Base-by-base conservation (phyloP, 2,113 vertebrate species). In the Vulpes vulpes region DNA sequence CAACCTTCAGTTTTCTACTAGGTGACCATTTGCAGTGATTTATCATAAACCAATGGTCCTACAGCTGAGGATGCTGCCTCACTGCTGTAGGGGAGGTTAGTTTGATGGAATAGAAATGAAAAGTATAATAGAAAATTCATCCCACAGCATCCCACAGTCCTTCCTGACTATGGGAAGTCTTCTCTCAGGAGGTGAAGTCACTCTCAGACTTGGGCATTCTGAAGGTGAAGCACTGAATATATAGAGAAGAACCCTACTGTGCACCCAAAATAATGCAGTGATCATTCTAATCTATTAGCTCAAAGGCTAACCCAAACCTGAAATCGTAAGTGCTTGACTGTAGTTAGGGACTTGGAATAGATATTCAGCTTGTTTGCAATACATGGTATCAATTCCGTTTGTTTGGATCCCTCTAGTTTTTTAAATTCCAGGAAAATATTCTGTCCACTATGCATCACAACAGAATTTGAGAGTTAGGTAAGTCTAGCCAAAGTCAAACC, bases 31-130 rank as follows among this genome's bases (percentile, higher is more conserved):
- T 74, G 17, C n/a, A 38, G 27, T 51, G 25, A 93, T 82, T 83
- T 87, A 83, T 95, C 62, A 92, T 90, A 81, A 94, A 81, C 35
- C 74, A 90, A 20, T 32, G 76, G 8, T 65, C 57, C 92, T 19
- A 89, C 15, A 23, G 12, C 35, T 87, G 11, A 83, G 15, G 55
- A 81, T 51, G n/a, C 2, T 89, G 11, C 38, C 79, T 9, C 0
- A 49, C 3, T 30, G 65, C 30, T 65, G 2, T 12, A 82, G 65
- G 14, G 22, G 8, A 95, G 80, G 59, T 92, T n/a, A 90, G 25
- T 87, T 87, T 96, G 65, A 96, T 71, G 51, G 74, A 96, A 80
- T 32, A 59, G 59, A 89, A 96, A 55, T 51, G 4, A 57, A 93
- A 95, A 71, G 15, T 60, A 12, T 57, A 76, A 84, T 10, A 83